Evolutionary conservation across 2,797 vertebrate genomes (phyloP).

Genomic region (Etheostoma perlongum): DNA sequence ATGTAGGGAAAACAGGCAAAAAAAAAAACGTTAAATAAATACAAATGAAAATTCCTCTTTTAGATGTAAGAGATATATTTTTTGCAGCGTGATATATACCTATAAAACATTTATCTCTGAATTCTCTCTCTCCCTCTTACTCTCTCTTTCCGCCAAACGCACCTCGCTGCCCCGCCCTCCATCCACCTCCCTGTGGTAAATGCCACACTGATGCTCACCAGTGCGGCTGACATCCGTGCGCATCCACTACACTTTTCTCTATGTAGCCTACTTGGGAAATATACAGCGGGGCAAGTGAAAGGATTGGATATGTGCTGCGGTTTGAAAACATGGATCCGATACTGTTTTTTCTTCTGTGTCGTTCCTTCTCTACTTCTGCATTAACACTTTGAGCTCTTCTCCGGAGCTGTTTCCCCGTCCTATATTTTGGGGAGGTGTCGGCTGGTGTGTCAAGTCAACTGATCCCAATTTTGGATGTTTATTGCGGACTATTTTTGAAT

Average conservation of each 20-base stretch:
- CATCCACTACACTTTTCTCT: slow-evolving; percentile 62
- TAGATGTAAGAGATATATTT: slow-evolving; percentile 32
- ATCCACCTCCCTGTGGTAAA: slow-evolving; percentile 64
- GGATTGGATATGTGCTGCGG: slow-evolving; percentile 69
- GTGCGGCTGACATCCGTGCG: slow-evolving; percentile 72
- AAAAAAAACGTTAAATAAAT: neutral
- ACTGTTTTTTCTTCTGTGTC: slow-evolving; percentile 43
- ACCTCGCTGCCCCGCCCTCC: slow-evolving; percentile 75
- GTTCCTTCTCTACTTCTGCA: slow-evolving; percentile 61
- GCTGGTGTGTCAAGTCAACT: slow-evolving; percentile 59
- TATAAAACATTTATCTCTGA: slow-evolving; percentile 85
- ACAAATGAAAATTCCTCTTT: slow-evolving; percentile 13
- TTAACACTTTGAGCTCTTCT: slow-evolving; percentile 63
- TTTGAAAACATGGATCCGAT: slow-evolving; percentile 73
- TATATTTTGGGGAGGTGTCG: slow-evolving; percentile 65
- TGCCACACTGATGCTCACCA: slow-evolving; percentile 72
- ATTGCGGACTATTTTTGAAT: slow-evolving; percentile 68
- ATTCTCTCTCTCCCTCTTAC: slow-evolving; percentile 25
- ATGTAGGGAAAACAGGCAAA: slow-evolving; percentile 16
- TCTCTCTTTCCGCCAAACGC: slow-evolving; percentile 60
- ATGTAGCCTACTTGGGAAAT: slow-evolving; percentile 65
- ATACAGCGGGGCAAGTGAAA: slow-evolving; percentile 53
- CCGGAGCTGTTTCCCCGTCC: slow-evolving; percentile 60
- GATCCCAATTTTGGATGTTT: slow-evolving; percentile 82
- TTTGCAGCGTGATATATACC: slow-evolving; percentile 75